Conservation (phyloP, 1,140 invertebrate species). For the Eulimnadia texana region DNA sequence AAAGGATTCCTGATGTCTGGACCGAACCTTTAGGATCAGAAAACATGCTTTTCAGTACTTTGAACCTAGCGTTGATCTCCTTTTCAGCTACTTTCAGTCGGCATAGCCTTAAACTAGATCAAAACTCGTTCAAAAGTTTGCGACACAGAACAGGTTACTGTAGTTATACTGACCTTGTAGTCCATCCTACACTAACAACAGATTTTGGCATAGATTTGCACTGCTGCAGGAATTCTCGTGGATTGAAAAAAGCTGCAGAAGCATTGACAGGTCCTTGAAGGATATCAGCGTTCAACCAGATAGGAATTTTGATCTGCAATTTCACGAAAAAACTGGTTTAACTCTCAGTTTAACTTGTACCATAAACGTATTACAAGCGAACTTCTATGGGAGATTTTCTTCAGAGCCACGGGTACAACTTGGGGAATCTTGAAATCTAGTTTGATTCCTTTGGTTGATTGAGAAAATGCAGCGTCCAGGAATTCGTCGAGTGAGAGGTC, state of each 20-base stretch:
- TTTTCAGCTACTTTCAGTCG: not conserved
- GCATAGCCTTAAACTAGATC: not conserved
- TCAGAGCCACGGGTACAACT: slow-evolving; percentile 50
- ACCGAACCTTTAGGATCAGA: slow-evolving; percentile 18
- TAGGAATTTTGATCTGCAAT: slow-evolving; percentile 45
- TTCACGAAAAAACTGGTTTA: not conserved
- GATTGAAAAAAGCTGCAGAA: slow-evolving; percentile 42
- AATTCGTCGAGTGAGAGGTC: slow-evolving; percentile 63
- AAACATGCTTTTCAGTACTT: not conserved
- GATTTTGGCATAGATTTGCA: slow-evolving; percentile 43
- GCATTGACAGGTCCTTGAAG: slow-evolving; percentile 57
- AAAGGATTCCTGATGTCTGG: slow-evolving; percentile 18
- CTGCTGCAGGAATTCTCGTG: slow-evolving; percentile 44
- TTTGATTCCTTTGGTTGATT: slow-evolving; percentile 56
- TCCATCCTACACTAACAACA: slow-evolving; percentile 79
- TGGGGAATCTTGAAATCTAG: slow-evolving; percentile 74
- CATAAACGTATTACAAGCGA: slow-evolving; percentile 27
- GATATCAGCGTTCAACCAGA: slow-evolving; percentile 82
- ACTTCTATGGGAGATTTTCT: slow-evolving; percentile 34
- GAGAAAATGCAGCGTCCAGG: slow-evolving; percentile 35
- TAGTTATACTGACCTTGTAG: slow-evolving; percentile 40
- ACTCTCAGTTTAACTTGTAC: not conserved
- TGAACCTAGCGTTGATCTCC: not conserved
- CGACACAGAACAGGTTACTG: too few relatives aligned
- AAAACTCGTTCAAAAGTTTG: not conserved